Evolutionary conservation across 2,888 invertebrate species (phyloP).

Genomic region (Volucella inflata): DNA sequence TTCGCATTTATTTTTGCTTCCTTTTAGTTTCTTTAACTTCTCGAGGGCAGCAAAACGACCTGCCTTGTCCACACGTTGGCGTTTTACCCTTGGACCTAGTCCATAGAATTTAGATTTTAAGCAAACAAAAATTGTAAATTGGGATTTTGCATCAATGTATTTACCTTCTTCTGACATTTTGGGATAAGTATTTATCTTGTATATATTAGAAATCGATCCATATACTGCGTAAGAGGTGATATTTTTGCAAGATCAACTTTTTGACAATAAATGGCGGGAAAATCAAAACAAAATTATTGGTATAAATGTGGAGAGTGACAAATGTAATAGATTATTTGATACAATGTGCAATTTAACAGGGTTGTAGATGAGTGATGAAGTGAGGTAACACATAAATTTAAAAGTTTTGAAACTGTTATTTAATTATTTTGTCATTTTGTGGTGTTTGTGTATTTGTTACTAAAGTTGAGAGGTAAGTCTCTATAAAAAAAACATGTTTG

Average conservation of each 20-base stretch:
- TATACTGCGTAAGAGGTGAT: neutral
- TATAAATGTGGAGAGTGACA: constrained; percentile 40
- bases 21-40: constrained; percentile 89
- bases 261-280: constrained; percentile 75
- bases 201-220: constrained; percentile 9
- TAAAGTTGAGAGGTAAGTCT: no score
- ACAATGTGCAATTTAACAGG: neutral
- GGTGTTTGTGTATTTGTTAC: no score
- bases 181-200: constrained; percentile 12
- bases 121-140: neutral
- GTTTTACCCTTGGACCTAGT: constrained; percentile 85
- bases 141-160: no score
- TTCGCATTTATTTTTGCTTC: constrained; percentile 93
- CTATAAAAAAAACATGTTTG: no score
- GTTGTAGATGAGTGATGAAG: neutral
- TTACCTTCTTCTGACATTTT: constrained; percentile 69
- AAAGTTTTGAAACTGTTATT: neutral
- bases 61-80: constrained; percentile 88
- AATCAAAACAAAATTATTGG: constrained; percentile 74
- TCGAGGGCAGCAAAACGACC: constrained; percentile 91
- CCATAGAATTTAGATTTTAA: neutral
- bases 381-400: neutral
- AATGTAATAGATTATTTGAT: constrained; percentile 58
- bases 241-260: constrained; percentile 39
- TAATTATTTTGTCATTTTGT: neutral